Evolutionary conservation across 2,113 vertebrate species (phyloP).

Genomic region (Beaufortia kweichowensis): DNA sequence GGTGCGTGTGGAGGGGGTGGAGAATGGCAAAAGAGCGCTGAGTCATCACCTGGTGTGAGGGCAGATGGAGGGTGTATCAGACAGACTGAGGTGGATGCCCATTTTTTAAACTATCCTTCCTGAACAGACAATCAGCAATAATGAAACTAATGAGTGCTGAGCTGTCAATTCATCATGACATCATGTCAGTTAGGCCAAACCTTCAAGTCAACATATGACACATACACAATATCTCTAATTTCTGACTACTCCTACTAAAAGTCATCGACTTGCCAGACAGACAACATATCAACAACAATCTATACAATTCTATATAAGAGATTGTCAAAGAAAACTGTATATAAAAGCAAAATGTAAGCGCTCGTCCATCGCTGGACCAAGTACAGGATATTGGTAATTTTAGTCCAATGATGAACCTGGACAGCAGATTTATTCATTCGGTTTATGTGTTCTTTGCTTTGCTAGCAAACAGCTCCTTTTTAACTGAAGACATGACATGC

Average conservation of each 20-base stretch:
- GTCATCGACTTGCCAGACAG: no score
- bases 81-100: not conserved
- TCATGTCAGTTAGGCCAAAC: not conserved
- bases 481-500: no score
- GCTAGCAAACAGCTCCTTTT: no score
- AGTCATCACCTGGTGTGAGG: slow-evolving; percentile 40
- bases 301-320: no score
- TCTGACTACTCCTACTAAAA: not conserved
- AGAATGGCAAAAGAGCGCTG: slow-evolving; percentile 30
- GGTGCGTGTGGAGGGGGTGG: slow-evolving; percentile 7
- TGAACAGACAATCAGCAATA: slow-evolving; percentile 4
- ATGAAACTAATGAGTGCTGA: not conserved
- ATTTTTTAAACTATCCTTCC: not conserved
- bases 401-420: no score
- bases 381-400: no score
- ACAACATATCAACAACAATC: no score
- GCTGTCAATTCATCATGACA: slow-evolving; percentile 9
- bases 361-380: no score
- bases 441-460: no score
- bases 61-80: not conserved
- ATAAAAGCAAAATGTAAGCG: no score
- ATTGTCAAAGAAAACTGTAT: no score
- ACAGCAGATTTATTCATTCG: no score
- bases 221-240: not conserved
- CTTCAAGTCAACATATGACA: not conserved